Percentiles rank a stretch among this genome's conserved stretches.
phyloP scores from a whole-genome alignment of 1,140 invertebrate species.

The Trachymyrmex septentrionalis region DNA sequence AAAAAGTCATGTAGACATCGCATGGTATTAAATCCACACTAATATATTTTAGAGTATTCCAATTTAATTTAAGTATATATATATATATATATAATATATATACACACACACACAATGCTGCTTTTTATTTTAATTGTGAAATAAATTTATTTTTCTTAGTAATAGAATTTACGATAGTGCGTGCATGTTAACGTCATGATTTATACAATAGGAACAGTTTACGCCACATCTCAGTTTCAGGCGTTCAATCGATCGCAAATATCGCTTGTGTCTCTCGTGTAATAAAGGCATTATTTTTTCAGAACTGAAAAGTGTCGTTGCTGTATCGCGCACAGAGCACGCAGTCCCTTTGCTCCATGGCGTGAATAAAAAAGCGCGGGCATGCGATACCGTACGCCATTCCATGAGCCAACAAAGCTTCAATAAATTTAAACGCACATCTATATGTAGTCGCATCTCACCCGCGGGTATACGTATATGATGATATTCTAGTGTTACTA shows the following conservation, averaged over 20 bases:
- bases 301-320: conserved; percentile 51
- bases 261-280: conserved; percentile 25
- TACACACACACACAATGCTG: too few relatives aligned
- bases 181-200: conserved; percentile 11
- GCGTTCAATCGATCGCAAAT: conserved; percentile 31
- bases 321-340: conserved; percentile 8
- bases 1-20: too few relatives aligned
- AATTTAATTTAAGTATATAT: too few relatives aligned
- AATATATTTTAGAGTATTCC: too few relatives aligned
- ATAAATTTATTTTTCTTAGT: too few relatives aligned
- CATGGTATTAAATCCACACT: too few relatives aligned
- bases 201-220: neutral
- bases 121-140: too few relatives aligned
- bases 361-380: conserved; percentile 46
- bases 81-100: too few relatives aligned
- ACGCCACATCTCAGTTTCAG: neutral
- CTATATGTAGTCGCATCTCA: neutral
- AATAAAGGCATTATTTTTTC: conserved; percentile 57
- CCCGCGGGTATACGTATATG: neutral
- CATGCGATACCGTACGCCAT: conserved; percentile 7
- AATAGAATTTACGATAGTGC: too few relatives aligned
- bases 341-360: conserved; percentile 17
- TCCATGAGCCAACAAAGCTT: conserved; percentile 39
- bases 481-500: conserved; percentile 28
- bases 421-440: conserved; percentile 46